Evolutionary conservation across 2,113 vertebrate species (phyloP), one percentile per base, ranked within the genome.

Genomic region (Callaeas wilsoni): DNA sequence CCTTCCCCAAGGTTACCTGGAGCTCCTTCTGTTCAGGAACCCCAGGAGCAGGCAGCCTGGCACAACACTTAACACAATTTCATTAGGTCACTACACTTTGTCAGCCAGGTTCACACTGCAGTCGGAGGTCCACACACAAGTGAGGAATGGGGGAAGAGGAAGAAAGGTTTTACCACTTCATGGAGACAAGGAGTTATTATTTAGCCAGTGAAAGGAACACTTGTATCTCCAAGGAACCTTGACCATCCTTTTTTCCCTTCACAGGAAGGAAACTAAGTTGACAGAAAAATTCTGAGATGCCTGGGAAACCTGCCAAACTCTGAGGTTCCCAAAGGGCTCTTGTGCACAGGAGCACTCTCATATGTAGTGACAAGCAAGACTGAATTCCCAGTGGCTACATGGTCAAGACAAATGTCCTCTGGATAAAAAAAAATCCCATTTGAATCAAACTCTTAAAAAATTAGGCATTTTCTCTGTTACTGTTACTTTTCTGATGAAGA

Each of bases 241-340:
- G 63, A 70, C 76, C 76, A 74, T 56, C 44, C 1, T 2, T 70
- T 86, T 80, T 76, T 89, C n/a, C 71, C 68, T 65, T 80, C 68
- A 30, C 83, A 93, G 94, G 76, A 93, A 96, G 87, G 84, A 93
- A 95, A 60, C 26, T 63, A 69, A 53, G 17, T 32, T 60, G n/a
- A 83, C 41, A 90, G 78, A 68, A 79, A 64, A 68, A 62, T 37
- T 53, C 44, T 22, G 50, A 65, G 42, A 19, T 1, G 8, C 27
- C 81, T n/a, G 53, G 92, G 94, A 91, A 94, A 44, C 13, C 23
- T 19, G 82, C 94, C 92, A 92, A 69, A 35, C 1, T 0, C 33
- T 0, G 3, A 62, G 55, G 64, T 63, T 90, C 39, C 32, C 37
- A 35, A 30, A 52, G 1, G 14, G n/a, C 49, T 62, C 78, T 41